Base-by-base conservation (phyloP, 2,113 vertebrate species). In the Zosterops japonicus region DNA sequence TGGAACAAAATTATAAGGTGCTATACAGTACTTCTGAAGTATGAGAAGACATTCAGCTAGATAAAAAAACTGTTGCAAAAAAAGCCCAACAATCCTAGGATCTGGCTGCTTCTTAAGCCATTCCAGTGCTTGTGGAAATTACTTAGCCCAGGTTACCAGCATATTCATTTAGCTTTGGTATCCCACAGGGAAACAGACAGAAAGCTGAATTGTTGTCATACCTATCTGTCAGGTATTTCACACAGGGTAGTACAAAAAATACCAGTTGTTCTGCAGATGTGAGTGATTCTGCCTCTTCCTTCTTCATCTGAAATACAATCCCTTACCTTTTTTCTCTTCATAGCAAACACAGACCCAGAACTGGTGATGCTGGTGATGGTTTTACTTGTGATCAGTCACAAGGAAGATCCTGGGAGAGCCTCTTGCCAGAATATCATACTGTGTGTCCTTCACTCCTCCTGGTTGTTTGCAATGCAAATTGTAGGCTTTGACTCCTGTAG, bases 401-500 rank as follows among this genome's bases (percentile, higher is more conserved):
- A 72, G 74, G 50, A 96, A 92, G 75, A 96, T 94, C 64, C 65
- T 77, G 63, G 47, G 83, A 90, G 80, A 28, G 50, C 92, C 84
- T 97, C 96, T 83, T 93, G 52, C 60, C 76, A 80, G 96, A 96
- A 96, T 97, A 97, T 86, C 93, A 95, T 95, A 70, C 72, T 95
- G 84, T 59, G 69, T 92, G 83, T 95, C 96, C 96, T 97, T 97
- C 94, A 63, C 90, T 94, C 49, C 83, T 96, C 93, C 76, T 83
- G 69, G 90, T 88, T 95, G 95, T 98, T 98, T 98, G 98, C 96
- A 98, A 98, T 98, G 97, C 97, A 98, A 98, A 98, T 98, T 84
- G 68, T 44, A 50, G 50, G 78, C 63, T 95, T 97, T 96, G 95
- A 96, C 92, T 92, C 90, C 92, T 69, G 27, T 57, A 65, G 91